Conservation (phyloP, 2,113 vertebrate species). For the Vidua chalybeata region DNA sequence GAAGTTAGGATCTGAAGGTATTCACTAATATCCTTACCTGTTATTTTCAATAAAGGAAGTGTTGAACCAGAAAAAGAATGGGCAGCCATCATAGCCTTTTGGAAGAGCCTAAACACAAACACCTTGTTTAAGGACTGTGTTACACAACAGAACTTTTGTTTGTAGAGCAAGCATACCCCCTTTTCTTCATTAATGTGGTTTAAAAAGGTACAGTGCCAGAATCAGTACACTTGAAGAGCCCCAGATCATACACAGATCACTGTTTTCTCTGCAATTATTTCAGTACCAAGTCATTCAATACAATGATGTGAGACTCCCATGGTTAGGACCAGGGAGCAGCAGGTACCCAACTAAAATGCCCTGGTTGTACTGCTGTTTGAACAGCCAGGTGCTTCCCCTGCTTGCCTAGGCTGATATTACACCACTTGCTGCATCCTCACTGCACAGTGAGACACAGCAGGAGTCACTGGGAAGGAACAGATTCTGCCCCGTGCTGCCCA, state of each 20-base stretch:
- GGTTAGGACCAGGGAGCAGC: background rate
- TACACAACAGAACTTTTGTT: background rate
- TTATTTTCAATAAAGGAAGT: conserved; percentile 88
- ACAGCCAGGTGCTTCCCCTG: background rate
- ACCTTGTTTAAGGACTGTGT: background rate
- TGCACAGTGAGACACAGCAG: background rate
- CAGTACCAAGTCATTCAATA: background rate
- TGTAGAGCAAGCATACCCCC: background rate
- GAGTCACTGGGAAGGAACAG: background rate
- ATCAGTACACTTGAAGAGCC: background rate
- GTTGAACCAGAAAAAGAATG: conserved; percentile 97
- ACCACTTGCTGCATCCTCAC: background rate
- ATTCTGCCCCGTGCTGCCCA: background rate
- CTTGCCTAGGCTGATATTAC: background rate
- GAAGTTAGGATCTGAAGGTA: background rate
- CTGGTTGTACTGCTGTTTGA: background rate
- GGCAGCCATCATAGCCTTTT: conserved; percentile 89
- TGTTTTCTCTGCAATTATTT: background rate
- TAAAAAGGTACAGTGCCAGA: background rate
- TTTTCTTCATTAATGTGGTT: background rate
- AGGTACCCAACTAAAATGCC: background rate
- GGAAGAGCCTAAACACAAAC: conserved; percentile 80
- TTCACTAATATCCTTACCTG: conserved; percentile 73
- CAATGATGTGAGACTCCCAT: background rate
- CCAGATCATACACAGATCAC: background rate